A percentile compares a stretch with the other conserved stretches of the same genome.
phyloP scores from a whole-genome alignment of 2,113 vertebrate species.

The Paradisaea rubra region DNA sequence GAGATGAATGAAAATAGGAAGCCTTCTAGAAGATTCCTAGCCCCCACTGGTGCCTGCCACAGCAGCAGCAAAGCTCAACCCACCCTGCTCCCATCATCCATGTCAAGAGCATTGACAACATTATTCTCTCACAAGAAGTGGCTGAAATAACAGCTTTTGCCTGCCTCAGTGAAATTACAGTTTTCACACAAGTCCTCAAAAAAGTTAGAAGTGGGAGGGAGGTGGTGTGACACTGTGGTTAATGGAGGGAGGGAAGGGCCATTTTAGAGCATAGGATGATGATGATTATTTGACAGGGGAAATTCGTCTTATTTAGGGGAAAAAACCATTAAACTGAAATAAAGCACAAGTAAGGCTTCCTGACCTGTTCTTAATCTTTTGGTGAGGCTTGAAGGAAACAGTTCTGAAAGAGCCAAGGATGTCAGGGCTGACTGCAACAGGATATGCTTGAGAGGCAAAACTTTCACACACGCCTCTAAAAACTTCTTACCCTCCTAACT shows the following conservation, averaged over 20 bases:
- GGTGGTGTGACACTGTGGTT: background rate
- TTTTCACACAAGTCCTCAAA: background rate
- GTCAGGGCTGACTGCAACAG: too few species aligned
- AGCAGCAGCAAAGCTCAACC: background rate
- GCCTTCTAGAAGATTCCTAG: background rate
- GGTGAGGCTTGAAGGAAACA: background rate
- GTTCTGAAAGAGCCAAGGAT: background rate
- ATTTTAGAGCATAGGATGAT: background rate
- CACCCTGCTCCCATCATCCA: background rate
- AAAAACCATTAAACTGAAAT: background rate
- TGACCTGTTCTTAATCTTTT: background rate
- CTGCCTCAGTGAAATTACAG: background rate
- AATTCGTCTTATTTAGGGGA: background rate
- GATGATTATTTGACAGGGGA: background rate
- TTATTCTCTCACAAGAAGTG: background rate
- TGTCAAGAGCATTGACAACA: too few species aligned
- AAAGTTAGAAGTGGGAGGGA: too few species aligned
- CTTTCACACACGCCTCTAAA: fast-evolving
- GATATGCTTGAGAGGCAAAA: fast-evolving
- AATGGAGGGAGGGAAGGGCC: background rate
- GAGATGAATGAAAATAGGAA: background rate
- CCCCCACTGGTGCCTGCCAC: background rate
- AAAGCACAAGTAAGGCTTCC: background rate
- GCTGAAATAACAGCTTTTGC: background rate
- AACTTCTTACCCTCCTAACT: background rate